These are phyloP conservation scores for Melolontha melolontha DNA, from an alignment of 2,888 invertebrate genomes.

Conservation along the genomic window DNA sequence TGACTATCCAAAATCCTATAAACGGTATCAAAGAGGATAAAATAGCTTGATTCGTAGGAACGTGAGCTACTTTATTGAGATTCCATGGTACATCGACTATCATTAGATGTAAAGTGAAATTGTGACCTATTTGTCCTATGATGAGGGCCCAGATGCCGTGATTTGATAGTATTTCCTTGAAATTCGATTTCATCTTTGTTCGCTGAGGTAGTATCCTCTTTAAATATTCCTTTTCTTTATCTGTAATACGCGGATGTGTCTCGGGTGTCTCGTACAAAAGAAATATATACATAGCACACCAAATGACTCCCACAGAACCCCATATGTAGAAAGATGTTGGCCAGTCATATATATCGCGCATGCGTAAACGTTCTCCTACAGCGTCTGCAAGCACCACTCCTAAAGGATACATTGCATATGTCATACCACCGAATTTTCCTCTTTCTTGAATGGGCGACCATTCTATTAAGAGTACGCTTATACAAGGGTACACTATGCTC, in stretches of 20 bases:
- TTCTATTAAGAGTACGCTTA: slow-evolving; percentile 71
- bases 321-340: slow-evolving; percentile 71
- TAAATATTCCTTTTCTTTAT: slow-evolving; percentile 74
- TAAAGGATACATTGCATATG: slow-evolving; percentile 71
- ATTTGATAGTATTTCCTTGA: slow-evolving; percentile 70
- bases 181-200: neutral
- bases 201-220: neutral
- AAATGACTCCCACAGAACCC: slow-evolving; percentile 68
- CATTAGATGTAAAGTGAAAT: slow-evolving; percentile 17
- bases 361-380: slow-evolving; percentile 5
- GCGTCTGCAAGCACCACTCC: slow-evolving; percentile 52
- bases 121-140: slow-evolving; percentile 76
- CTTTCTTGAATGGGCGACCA: slow-evolving; percentile 73
- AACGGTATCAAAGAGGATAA: neutral
- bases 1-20: neutral
- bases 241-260: slow-evolving; percentile 80
- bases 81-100: slow-evolving; percentile 12
- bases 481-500: slow-evolving; percentile 73
- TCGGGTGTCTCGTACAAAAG: slow-evolving; percentile 68
- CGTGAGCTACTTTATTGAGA: neutral
- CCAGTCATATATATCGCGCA: slow-evolving; percentile 58
- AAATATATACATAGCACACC: slow-evolving; percentile 66
- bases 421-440: slow-evolving; percentile 70
- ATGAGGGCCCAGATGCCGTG: slow-evolving; percentile 82
- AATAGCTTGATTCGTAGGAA: neutral